These are phyloP conservation scores for Drosophila ercepeae DNA, from an alignment of 1,140 invertebrate genomes.

Conservation along the genomic window DNA sequence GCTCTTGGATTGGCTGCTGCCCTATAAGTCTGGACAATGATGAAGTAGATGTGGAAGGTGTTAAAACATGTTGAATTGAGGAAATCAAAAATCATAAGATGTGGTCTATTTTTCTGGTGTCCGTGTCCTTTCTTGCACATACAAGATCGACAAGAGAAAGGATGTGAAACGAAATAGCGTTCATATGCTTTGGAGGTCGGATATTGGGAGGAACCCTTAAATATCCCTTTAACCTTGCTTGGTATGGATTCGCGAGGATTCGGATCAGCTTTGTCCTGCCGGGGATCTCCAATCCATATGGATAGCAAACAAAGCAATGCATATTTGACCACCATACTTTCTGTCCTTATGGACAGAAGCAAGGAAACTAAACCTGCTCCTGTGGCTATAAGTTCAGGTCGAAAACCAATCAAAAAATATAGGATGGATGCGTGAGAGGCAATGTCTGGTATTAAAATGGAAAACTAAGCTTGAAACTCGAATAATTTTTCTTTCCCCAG, in stretches of 20 bases:
- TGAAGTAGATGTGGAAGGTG: background rate
- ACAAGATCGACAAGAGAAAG: background rate
- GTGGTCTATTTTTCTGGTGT: background rate
- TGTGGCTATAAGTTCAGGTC: no score
- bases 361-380: no score
- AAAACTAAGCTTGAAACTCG: no score
- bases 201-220: no score
- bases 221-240: background rate
- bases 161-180: background rate
- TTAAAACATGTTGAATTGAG: background rate
- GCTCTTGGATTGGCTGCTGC: background rate
- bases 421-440: no score
- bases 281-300: background rate
- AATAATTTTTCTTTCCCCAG: no score
- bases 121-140: no score
- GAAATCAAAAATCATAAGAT: background rate
- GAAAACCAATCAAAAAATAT: no score
- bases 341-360: no score
- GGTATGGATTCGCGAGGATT: constrained; percentile 3
- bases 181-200: background rate
- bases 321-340: no score
- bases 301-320: background rate
- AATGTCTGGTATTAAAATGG: no score
- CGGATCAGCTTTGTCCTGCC: background rate
- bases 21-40: background rate